Evolutionary conservation across 2,113 vertebrate genomes (phyloP), one percentile per base, ranked within the genome.

Genomic region (Origma solitaria): DNA sequence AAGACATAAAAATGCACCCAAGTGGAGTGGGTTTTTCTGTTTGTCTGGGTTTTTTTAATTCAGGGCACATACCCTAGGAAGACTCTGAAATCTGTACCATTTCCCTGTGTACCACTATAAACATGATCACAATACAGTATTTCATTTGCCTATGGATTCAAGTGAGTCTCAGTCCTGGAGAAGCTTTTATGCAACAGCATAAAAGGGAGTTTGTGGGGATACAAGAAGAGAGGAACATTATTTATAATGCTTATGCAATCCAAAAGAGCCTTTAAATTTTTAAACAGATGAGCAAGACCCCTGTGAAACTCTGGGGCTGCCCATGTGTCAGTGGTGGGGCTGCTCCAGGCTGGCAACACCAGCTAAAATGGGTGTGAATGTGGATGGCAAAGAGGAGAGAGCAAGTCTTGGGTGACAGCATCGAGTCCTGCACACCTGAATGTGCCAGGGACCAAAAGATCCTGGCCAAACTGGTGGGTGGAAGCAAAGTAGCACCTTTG

Each of bases 351-450:
- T 77, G 23, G 15, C 47, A 85, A 11, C 23, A 62, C 9, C 57
- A 68, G 22, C 38, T 49, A 33, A 94, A 92, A 83, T 35, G 22
- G 11, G 33, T 27, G 37, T 2, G 5, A 81, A 50, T 13, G 13
- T 1, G 0, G 23, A 31, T 49, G 27, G 40, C 21, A 66, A 66
- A 50, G 82, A 45, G 25, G 3, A 1, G 10, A 18, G 37, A 65
- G 8, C 5, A 20, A 15, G 20, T 35, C 38, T 16, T 70, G 38
- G 16, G 38, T n/a, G 30, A 38, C 1, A 1, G 24, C 20, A 40
- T 6, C 0, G 0, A 56, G 31, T 49, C 23, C 56, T 47, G 15
- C 30, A 42, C 23, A 50, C 14, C 49, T 7, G 1, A 15, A 42
- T 0, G 0, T 50, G 54, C 30, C 4, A 4, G 3, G 16, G 30